Percentiles rank a stretch among this genome's conserved stretches.
phyloP scores from a whole-genome alignment of 2,113 vertebrate genomes.

The Larimichthys polyactis region DNA sequence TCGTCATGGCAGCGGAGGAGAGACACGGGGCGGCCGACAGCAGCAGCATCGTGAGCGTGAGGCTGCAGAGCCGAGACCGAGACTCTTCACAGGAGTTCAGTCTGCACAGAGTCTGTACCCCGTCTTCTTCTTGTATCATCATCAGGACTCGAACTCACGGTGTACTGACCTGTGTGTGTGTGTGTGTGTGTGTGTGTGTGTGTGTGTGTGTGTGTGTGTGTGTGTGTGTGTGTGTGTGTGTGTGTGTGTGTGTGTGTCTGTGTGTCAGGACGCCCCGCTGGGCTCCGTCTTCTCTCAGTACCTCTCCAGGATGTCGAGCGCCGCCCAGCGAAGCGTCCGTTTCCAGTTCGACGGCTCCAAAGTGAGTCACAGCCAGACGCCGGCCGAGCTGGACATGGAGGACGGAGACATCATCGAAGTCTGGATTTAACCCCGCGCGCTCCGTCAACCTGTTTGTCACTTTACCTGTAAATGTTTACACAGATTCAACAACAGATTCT shows the following conservation, averaged over 20 bases:
- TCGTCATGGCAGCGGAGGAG: conserved; percentile 73
- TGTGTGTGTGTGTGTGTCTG: background rate
- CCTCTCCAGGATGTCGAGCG: conserved; percentile 37
- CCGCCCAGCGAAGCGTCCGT: conserved; percentile 12
- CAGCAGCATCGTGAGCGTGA: conserved; percentile 70
- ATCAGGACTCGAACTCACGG: background rate
- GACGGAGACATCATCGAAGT: conserved; percentile 86
- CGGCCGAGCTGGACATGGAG: conserved; percentile 85
- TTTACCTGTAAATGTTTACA: no score
- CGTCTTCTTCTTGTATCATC: background rate
- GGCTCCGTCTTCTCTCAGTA: conserved; percentile 80
- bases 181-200: no score
- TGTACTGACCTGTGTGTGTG: background rate
- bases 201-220: no score
- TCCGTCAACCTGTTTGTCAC: no score
- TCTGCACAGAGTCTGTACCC: conserved; percentile 72
- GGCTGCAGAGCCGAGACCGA: conserved; percentile 82
- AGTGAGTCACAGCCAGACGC: conserved; percentile 73
- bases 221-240: no score
- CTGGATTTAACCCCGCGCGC: conserved; percentile 61
- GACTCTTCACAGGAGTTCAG: conserved; percentile 76
- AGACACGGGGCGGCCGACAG: background rate
- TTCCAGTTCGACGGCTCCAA: conserved; percentile 84
- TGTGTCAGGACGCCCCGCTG: conserved; percentile 76
- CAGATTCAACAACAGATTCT: background rate